Evolutionary conservation across 1,140 invertebrate genomes (phyloP), one percentile per base, ranked within the genome.

Genomic region (Drosophila santomea): DNA sequence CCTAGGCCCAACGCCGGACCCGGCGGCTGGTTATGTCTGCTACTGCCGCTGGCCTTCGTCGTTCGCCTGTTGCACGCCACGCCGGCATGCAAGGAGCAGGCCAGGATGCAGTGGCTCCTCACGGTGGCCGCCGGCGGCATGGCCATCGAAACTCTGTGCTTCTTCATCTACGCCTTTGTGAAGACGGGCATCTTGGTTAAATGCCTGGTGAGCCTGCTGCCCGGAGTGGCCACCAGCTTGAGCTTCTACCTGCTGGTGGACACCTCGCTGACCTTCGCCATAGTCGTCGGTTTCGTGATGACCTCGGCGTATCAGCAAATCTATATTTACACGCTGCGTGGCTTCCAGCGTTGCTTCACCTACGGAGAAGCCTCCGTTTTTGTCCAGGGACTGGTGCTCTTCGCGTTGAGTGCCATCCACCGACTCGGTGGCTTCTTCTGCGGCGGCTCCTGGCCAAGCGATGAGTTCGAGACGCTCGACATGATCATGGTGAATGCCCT

Each of bases 341-440:
- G 86, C 57, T 94, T 94, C 54, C 94, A 94, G 15, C 57, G 76
- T 23, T 94, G 94, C 72, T 96, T 96, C 78, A 95, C 94, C 3
- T 93, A 94, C 57, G 95, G 95, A n/a, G 95, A 96, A 92, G 94
- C 94, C 50, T 92, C 93, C 7, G 84, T 95, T 41, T 92, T 94
- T 39, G 92, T 93, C 38, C 95, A 96, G 91, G 93, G 93, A 32
- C 60, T 94, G 25, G 79, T 94, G 25, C 86, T 96, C 20, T 96
- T 95, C 85, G 63, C 94, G 20, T 91, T 94, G 35, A 94, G 93
- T 48, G 89, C 92, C 15, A 76, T 92, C 36, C 17, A 62, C 12
- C 57, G 48, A 0, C 39, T 89, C 0, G 72, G 61, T 12, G 45
- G 61, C 12, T 36, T 84, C 3, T 20, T 54, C 7, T 14, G 51